Conservation (phyloP, 2,113 vertebrate species). For the Tragelaphus buxtoni region DNA sequence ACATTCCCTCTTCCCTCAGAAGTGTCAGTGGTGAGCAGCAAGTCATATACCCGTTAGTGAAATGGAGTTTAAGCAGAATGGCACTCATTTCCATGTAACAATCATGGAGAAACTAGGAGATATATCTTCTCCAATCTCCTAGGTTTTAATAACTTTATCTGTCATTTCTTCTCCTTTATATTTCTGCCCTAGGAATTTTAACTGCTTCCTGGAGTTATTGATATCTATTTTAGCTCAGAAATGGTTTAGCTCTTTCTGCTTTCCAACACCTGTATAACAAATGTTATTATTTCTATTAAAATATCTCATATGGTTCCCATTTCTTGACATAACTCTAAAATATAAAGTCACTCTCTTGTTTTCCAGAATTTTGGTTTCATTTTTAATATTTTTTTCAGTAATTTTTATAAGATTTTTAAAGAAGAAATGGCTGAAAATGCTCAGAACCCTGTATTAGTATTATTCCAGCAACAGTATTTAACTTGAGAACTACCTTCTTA, state of each 20-base stretch:
- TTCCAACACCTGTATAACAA: too few relatives aligned
- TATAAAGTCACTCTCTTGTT: too few relatives aligned
- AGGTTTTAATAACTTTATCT: not conserved
- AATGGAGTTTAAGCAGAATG: not conserved
- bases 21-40: not conserved
- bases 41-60: not conserved
- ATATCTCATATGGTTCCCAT: too few relatives aligned
- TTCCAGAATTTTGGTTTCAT: too few relatives aligned
- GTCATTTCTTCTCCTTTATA: not conserved
- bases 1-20: not conserved
- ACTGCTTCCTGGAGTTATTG: not conserved
- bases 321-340: too few relatives aligned
- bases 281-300: too few relatives aligned
- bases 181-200: not conserved
- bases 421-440: not conserved
- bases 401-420: not conserved
- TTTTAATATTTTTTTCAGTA: not conserved
- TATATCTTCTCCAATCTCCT: not conserved
- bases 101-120: rapidly evolving
- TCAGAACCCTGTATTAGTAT: not conserved
- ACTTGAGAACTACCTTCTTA: not conserved
- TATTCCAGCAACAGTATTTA: not conserved
- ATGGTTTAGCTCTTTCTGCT: too few relatives aligned
- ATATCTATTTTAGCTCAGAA: too few relatives aligned
- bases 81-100: not conserved